Conservation (phyloP, 37 sponge, comb jelly and placozoan species). For the Axinella damicornis region DNA sequence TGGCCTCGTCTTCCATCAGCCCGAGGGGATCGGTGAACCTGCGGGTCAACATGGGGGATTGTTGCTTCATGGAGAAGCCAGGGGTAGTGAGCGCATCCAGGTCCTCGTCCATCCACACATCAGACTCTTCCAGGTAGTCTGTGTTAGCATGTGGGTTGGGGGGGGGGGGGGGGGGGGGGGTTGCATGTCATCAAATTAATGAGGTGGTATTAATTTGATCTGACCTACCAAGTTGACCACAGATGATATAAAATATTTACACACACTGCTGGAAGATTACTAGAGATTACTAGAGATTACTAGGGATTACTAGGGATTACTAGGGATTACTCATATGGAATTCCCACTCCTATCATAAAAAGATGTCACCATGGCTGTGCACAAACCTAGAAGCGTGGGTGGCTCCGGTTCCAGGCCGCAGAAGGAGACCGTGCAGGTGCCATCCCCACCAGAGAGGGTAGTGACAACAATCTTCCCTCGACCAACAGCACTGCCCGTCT, state of each 20-base stretch:
- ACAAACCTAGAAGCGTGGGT: conserved; percentile 15
- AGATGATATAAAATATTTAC: too few relatives aligned
- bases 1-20: conserved; percentile 9
- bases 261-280: too few relatives aligned
- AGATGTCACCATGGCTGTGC: too few relatives aligned
- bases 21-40: conserved; percentile 73
- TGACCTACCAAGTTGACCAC: too few relatives aligned
- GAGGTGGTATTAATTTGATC: too few relatives aligned
- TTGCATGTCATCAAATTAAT: too few relatives aligned
- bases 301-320: too few relatives aligned
- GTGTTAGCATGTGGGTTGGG: too few relatives aligned
- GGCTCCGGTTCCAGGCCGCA: conserved; percentile 37
- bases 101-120: conserved; percentile 77
- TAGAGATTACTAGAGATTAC: too few relatives aligned
- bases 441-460: conserved; percentile 80
- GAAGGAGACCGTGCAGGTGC: conserved; percentile 86
- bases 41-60: conserved; percentile 42
- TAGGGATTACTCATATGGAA: too few relatives aligned
- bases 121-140: conserved; percentile 62
- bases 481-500: conserved; percentile 59
- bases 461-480: conserved; percentile 82
- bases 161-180: too few relatives aligned
- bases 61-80: conserved; percentile 10
- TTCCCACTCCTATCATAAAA: too few relatives aligned
- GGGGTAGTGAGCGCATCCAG: conserved; percentile 6